Base-by-base conservation (phyloP, 2,888 invertebrate genomes). In the Baccha elongata region DNA sequence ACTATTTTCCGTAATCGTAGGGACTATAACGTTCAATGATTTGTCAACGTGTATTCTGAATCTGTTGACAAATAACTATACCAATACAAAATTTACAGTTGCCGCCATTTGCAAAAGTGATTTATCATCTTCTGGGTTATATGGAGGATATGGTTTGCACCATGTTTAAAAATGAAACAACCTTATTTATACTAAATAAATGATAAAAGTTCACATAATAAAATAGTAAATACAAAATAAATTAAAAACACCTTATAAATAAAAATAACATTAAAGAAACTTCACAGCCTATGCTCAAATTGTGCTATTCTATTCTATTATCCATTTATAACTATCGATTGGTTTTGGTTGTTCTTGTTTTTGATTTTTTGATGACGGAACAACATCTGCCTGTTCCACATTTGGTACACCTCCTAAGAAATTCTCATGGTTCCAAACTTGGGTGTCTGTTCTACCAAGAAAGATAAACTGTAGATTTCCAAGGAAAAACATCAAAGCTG, bases 341-440 rank as follows among this genome's bases (percentile, higher is more conserved):
- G n/a, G 21, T 3, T 23, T 55, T 3, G 1, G 4, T n/a, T 15
- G 13, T 2, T 55, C 32, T 0, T 3, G 10, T 10, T 35, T 37
- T 7, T 10, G 8, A 3, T 1, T 15, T n/a, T 55, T 55, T 3
- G 13, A 7, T 4, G 13, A 1, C 3, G n/a, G 13, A 5, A 23
- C 11, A 15, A 1, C 8, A 13, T 23, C 55, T 11, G 35, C 35
- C 0, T 11, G 4, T 55, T 58, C 40, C 10, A 40, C 15, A 7
- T 35, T 32, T 13, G 50, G 23, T n/a, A 10, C 0, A 13, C 5
- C 13, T 3, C 19, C 1, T 8, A 52, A n/a, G 11, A 13, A 62
- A 23, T 62, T 17, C 5, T 62, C 46, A 29, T 62, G 55, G 15
- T 58, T 58, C 55, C 55, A 58, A 15, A 40, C 40, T 40, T 58